Evolutionary conservation across 2,113 vertebrate species (phyloP).

Genomic region (Neomonachus schauinslandi): DNA sequence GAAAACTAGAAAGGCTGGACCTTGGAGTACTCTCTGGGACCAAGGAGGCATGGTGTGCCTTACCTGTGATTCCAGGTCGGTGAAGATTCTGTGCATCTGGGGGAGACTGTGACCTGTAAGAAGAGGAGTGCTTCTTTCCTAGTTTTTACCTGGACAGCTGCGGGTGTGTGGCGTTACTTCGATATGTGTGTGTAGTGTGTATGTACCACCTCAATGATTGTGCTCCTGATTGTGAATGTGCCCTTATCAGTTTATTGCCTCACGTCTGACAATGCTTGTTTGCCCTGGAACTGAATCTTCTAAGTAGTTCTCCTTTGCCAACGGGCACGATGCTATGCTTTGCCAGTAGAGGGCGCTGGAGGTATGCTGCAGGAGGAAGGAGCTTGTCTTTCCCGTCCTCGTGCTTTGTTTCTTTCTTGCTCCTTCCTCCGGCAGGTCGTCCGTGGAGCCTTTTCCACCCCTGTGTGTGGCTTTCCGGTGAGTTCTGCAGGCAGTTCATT

Average conservation of each 20-base stretch:
- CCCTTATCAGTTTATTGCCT: background rate
- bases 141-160: background rate
- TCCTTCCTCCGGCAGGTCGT: fast-evolving
- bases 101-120: background rate
- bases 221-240: background rate
- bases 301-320: background rate
- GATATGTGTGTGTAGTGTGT: background rate
- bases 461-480: background rate
- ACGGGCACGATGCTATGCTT: fast-evolving
- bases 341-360: slow-evolving; percentile 42
- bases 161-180: background rate
- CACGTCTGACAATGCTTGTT: background rate
- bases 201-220: background rate
- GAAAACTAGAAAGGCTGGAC: background rate
- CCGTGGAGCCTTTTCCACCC: fast-evolving
- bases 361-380: background rate
- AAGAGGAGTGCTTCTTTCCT: background rate
- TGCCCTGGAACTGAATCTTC: background rate
- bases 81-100: background rate
- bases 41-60: fast-evolving
- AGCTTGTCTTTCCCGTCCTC: fast-evolving
- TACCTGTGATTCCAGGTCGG: background rate
- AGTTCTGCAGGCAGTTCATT: background rate
- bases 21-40: background rate
- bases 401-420: background rate